These are phyloP conservation scores for Neodiprion pinetum DNA, from an alignment of 1,140 invertebrate species.

Conservation along the genomic window DNA sequence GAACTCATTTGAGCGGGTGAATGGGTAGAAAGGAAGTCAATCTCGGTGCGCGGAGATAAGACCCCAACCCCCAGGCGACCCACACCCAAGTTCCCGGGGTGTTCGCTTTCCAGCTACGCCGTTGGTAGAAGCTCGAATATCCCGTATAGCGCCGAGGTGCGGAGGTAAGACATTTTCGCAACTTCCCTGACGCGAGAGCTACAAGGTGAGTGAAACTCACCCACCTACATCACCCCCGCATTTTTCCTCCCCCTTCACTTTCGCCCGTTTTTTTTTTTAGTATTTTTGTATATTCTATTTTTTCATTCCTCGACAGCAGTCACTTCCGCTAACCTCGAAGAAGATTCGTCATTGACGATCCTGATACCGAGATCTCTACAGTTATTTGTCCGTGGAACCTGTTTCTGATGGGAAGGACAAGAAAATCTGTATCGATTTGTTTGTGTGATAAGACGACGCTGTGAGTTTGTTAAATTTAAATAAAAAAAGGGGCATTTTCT, in stretches of 20 bases:
- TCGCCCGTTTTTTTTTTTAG: background rate
- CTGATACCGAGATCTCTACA: conserved; percentile 14
- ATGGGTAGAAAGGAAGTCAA: conserved; percentile 64
- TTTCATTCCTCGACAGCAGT: background rate
- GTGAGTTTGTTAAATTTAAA: conserved; percentile 17
- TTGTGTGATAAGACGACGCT: conserved; percentile 6
- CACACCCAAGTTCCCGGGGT: conserved; percentile 18
- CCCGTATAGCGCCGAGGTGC: background rate
- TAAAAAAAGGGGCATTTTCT: conserved; percentile 1
- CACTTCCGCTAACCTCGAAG: no score
- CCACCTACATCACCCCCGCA: background rate
- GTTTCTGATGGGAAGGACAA: background rate
- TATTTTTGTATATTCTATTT: no score
- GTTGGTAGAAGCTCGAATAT: background rate
- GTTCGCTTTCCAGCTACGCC: background rate
- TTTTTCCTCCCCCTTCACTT: background rate
- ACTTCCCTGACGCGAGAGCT: background rate
- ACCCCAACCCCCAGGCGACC: conserved; percentile 38
- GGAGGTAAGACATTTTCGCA: background rate
- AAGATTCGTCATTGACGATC: background rate
- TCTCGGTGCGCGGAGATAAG: conserved; percentile 61
- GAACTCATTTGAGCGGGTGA: conserved; percentile 64
- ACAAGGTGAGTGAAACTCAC: background rate
- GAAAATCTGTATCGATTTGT: no score
- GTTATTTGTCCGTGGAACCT: conserved; percentile 30